Evolutionary conservation across 2,113 vertebrate genomes (phyloP), one percentile per base, ranked within the genome.

Genomic region (Empidonax traillii): DNA sequence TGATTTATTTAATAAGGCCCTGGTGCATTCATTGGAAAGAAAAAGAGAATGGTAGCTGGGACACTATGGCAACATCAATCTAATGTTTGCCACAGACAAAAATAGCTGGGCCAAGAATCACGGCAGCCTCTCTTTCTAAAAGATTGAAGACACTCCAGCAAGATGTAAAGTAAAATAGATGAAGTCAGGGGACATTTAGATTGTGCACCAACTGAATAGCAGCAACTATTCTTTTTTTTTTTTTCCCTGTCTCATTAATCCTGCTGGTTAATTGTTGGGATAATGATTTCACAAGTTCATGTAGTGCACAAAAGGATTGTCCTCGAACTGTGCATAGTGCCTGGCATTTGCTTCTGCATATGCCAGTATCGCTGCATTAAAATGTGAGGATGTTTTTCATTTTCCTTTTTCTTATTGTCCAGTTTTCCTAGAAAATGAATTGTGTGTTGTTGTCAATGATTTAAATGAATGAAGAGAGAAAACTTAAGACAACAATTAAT

Each of bases 281-380:
- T 95, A 96, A 95, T 90, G 92, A 93, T 93, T 97, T 93, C 90
- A 72, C 76, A 95, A 90, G 85, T 94, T 91, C 73, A 53, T 55
- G 76, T 81, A 75, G 65, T 72, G 92, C 85, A 97, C 90, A 95
- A 94, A 96, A 94, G 76, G 80, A 93, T 96, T 96, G 81, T 94
- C 83, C 80, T 86, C 8, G 0, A 76, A 90, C 37, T 81, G 47
- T 18, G 20, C 20, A 17, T 17, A 44, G n/a, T 0, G 35, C 52
- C 68, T 80, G 87, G 85, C 76, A 92, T 95, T 52, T 67, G 56
- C 37, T 59, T 77, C 49, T 37, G 44, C 16, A 23, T 87, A 92
- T 86, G 46, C 41, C 79, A 92, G 27, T 31, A 33, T 37, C 49
- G 47, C 39, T 87, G 75, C 67, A 94, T 74, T 94, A 94, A 97